phyloP scores from a whole-genome alignment of 2,797 vertebrate species.

The Borostomias antarcticus region DNA sequence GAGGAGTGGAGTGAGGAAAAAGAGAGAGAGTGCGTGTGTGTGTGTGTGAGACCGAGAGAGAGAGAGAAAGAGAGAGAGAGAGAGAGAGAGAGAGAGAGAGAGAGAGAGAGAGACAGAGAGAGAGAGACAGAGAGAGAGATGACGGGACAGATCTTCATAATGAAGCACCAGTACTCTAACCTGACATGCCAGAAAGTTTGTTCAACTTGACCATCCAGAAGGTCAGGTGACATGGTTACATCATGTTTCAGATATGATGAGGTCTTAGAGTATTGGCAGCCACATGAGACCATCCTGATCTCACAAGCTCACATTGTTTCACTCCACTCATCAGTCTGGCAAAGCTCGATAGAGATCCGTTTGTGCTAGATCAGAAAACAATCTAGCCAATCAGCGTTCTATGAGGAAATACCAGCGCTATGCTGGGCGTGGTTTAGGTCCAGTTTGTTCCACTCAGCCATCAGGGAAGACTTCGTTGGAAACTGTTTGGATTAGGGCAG shows the following conservation, averaged over 20 bases:
- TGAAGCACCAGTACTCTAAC: neutral
- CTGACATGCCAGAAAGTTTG: neutral
- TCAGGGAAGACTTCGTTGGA: too few relatives aligned
- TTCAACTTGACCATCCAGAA: neutral
- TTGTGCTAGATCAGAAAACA: too few relatives aligned
- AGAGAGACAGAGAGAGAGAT: neutral
- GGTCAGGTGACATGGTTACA: neutral
- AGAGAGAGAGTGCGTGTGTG: constrained; percentile 3
- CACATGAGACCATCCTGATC: too few relatives aligned
- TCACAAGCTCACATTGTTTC: too few relatives aligned
- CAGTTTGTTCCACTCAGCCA: too few relatives aligned
- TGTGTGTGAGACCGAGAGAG: too few relatives aligned
- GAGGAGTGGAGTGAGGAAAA: neutral
- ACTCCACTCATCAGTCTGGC: too few relatives aligned
- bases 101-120: neutral
- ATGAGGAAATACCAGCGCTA: too few relatives aligned
- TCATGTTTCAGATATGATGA: neutral
- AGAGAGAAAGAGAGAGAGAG: neutral
- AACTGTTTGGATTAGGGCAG: too few relatives aligned
- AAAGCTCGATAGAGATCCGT: too few relatives aligned
- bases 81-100: neutral
- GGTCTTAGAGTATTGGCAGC: neutral
- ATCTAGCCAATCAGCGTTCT: too few relatives aligned
- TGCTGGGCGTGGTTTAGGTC: too few relatives aligned
- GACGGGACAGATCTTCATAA: neutral